Conservation (phyloP, 2,113 vertebrate genomes). For the Raja brachyura region DNA sequence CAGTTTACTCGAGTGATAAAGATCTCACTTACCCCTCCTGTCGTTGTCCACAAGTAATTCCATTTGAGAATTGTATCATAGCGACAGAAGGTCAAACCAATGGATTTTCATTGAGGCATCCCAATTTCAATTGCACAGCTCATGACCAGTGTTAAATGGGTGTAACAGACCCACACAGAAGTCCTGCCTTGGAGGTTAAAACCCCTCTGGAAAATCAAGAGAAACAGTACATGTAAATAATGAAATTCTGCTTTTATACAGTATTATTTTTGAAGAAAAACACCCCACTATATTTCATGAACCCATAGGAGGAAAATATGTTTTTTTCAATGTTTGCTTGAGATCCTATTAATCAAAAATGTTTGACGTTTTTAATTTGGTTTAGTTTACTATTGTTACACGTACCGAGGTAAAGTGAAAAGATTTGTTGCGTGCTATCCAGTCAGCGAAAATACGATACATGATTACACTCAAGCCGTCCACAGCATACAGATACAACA, state of each 20-base stretch:
- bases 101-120: not conserved
- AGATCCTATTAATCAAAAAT: no score
- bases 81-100: not conserved
- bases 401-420: no score
- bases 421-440: no score
- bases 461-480: no score
- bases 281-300: not conserved
- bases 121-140: not conserved
- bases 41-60: not conserved
- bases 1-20: not conserved
- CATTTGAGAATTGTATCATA: not conserved
- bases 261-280: not conserved
- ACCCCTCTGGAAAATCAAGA: not conserved
- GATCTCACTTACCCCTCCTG: not conserved
- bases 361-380: no score
- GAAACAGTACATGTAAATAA: not conserved
- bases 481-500: no score
- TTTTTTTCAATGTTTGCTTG: no score
- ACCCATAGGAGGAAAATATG: not conserved
- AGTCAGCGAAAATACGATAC: no score
- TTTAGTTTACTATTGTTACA: no score
- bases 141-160: not conserved
- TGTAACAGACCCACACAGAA: not conserved
- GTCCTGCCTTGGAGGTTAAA: not conserved
- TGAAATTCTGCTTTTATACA: not conserved